Evolutionary conservation across 2,888 invertebrate species (phyloP), one percentile per base, ranked within the genome.

Genomic region (Blastobasis lacticolella): DNA sequence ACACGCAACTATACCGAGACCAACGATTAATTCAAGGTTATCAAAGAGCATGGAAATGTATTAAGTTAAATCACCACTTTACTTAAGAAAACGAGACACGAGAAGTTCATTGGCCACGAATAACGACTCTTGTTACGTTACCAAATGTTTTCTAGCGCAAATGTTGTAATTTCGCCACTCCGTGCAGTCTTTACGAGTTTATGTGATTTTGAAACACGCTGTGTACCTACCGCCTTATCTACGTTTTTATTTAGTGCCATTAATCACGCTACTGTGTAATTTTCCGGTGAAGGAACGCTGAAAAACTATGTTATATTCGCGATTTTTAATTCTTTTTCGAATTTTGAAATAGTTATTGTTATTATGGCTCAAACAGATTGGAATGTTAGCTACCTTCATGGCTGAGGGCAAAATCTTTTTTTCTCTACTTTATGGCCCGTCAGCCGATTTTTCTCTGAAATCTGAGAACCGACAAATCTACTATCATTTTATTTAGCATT

Each of bases 241-340:
- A 37, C 37, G 48, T 52, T 46, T 52, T 54, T 23, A 23, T 46
- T 55, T 60, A 66, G 54, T 58, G 61, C 60, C 59, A 62, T 62
- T 61, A 60, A 63, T 59, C 70, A 70, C 63, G 68, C 62, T 54
- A 65, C 64, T 54, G 53, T 64, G 61, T 23, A 23, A 23, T 23
- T 23, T 23, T 23, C 23, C 23, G 23, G 23, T 23, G 23, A 23
- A 23, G 23, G 23, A 23, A 23, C 23, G 23, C 2, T 23, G n/a
- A 23, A 23, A 23, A 23, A 23, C 23, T 23, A 23, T 23, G 23
- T 23, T 23, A 1, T 23, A 23, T 23, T 23, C 23, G 23, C 3
- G 23, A 23, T 23, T 23, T 23, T 23, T 1, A 23, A 2, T 23
- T 23, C 23, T 23, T 23, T 23, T 23, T 23, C 23, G 2, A 23